Conservation (phyloP, 2,888 invertebrate genomes). For the Lysandra bellargus region DNA sequence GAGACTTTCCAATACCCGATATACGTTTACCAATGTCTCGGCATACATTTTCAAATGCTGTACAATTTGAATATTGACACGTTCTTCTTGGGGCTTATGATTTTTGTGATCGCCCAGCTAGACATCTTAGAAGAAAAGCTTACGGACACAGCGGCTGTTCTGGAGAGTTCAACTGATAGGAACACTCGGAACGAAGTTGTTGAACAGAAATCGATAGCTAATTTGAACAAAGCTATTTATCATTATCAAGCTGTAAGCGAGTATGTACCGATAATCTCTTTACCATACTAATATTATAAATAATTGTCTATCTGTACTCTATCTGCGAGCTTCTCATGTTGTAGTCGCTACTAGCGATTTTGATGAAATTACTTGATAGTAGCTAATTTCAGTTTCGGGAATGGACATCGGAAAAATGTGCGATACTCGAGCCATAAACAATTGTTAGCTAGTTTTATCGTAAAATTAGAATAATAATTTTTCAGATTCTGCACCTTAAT, state of each 20-base stretch:
- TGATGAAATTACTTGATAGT: too few relatives aligned
- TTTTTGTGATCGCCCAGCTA: conserved; percentile 58
- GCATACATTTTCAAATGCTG: conserved; percentile 55
- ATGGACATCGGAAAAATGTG: too few relatives aligned
- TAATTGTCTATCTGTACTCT: too few relatives aligned
- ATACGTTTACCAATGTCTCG: conserved; percentile 56
- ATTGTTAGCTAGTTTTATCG: too few relatives aligned
- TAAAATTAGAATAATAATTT: conserved; percentile 32
- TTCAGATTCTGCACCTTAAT: conserved; percentile 57
- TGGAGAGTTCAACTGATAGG: neutral
- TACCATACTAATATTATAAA: neutral
- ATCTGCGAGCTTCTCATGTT: too few relatives aligned
- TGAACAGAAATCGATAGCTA: conserved; percentile 41
- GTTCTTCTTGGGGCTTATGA: conserved; percentile 56
- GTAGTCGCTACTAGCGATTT: too few relatives aligned
- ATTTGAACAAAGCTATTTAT: conserved; percentile 51
- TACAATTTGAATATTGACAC: conserved; percentile 56
- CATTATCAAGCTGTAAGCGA: conserved; percentile 54
- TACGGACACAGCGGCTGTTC: conserved; percentile 37
- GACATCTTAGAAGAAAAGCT: conserved; percentile 57
- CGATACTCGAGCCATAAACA: too few relatives aligned
- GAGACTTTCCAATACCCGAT: conserved; percentile 51
- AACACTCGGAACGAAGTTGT: neutral
- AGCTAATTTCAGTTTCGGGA: too few relatives aligned
- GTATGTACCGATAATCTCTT: conserved; percentile 46